phyloP scores from a whole-genome alignment of 1,140 invertebrate species.

The Dinoponera quadriceps region DNA sequence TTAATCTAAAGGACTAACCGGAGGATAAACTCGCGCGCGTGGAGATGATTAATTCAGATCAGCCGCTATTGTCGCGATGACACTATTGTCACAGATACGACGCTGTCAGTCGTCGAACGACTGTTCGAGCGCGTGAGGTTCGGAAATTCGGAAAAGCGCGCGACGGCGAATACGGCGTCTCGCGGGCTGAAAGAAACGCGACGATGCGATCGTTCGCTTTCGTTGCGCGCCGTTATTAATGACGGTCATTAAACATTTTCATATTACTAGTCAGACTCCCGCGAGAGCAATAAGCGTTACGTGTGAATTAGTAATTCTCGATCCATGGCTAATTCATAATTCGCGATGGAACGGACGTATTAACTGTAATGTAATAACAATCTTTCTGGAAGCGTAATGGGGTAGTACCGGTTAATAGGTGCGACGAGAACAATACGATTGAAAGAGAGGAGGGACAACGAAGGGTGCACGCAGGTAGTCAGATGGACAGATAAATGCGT shows the following conservation, averaged over 20 bases:
- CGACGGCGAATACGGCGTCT: neutral
- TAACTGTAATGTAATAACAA: slow-evolving; percentile 19
- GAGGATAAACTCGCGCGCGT: slow-evolving; percentile 37
- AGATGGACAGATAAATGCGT: no score
- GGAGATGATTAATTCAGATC: slow-evolving; percentile 73
- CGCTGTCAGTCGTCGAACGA: no score
- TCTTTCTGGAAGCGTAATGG: neutral
- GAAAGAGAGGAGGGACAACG: neutral
- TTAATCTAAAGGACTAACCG: slow-evolving; percentile 66
- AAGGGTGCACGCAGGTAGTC: no score
- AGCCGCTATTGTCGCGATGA: neutral
- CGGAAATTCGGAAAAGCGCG: neutral
- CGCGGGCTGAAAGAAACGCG: slow-evolving; percentile 8
- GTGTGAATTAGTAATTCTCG: slow-evolving; percentile 32
- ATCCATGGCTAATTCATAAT: slow-evolving; percentile 46
- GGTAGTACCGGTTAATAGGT: neutral
- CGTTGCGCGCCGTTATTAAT: slow-evolving; percentile 35
- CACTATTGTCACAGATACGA: no score
- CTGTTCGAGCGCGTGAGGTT: neutral
- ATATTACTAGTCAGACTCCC: slow-evolving; percentile 34
- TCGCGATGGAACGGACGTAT: neutral
- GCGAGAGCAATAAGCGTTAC: slow-evolving; percentile 31
- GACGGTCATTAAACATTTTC: slow-evolving; percentile 42
- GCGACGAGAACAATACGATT: neutral
- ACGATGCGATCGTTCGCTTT: slow-evolving; percentile 3